A percentile compares a stretch with the other conserved stretches of the same genome.
Evolutionary conservation across 2,113 vertebrate genomes (phyloP).

Genomic region (Oriolus oriolus): DNA sequence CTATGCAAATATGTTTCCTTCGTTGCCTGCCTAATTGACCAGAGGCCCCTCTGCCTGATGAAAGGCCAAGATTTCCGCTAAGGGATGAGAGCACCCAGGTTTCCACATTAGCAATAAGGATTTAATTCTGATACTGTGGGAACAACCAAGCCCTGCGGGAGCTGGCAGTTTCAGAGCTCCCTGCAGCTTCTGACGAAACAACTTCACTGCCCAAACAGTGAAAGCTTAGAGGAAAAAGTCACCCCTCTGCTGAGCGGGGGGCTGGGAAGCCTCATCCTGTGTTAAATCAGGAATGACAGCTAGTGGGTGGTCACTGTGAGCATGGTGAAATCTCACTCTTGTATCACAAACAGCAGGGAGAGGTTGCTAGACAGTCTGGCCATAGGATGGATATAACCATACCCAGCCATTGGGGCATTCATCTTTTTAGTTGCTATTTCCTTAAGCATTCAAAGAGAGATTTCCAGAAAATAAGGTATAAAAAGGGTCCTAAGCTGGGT

Average conservation of each 20-base stretch:
- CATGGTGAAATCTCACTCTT: not conserved
- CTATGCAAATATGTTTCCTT: not conserved
- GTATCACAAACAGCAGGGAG: not conserved
- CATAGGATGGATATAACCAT: not conserved
- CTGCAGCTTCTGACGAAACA: not conserved
- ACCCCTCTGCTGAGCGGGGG: rapidly evolving
- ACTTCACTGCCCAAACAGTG: not conserved
- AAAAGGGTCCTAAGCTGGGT: not conserved
- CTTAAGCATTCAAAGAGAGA: not conserved
- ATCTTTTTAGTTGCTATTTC: not conserved
- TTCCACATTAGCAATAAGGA: not conserved
- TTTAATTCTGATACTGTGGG: not conserved
- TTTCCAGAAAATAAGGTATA: not conserved
- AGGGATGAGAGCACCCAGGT: not conserved
- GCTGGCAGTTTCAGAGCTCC: not conserved
- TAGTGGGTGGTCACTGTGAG: not conserved
- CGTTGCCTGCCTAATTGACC: not conserved
- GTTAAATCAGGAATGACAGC: not conserved
- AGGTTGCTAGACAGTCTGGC: not conserved
- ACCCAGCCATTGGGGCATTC: not conserved
- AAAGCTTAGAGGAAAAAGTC: not conserved
- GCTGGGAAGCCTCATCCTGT: not conserved
- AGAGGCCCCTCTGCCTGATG: not conserved
- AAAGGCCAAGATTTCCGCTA: not conserved
- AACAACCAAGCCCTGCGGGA: rapidly evolving